Evolutionary conservation across 2,113 vertebrate genomes (phyloP), one percentile per base, ranked within the genome.

Genomic region (Cyanoderma ruficeps): DNA sequence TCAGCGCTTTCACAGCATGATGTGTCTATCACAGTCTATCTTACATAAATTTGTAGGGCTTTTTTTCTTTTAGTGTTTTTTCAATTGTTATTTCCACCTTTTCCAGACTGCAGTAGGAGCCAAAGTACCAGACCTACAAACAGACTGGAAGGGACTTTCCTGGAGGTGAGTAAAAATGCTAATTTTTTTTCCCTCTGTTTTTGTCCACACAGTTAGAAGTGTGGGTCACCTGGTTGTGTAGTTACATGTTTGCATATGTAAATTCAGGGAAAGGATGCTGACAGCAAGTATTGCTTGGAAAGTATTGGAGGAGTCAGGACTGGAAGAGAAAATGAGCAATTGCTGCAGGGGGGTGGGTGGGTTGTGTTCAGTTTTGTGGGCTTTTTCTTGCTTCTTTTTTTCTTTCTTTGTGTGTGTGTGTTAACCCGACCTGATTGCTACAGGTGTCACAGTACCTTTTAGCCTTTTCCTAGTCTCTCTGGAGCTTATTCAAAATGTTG

Each of bases 121-220:
- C 13, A 98, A 95, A 72, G 94, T 98, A 61, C 93, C 94, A 9
- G 71, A 98, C 69, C 57, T 97, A 3, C 15, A 16, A 24, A 98
- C 78, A 4, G 97, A 98, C 69, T 98, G 98, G 97, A 98, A 97
- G 87, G 99, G 99, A 9, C 97, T 99, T 37, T 98, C 99, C 13
- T 99, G 99, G 99, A 99, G 99, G 99, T 99, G 83, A 98, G 56
- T 99, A 83, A 98, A 81, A 79, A 70, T 31, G 11, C 30, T 86
- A 0, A 1, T 1, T 55, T 84, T 84, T 6, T 47, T 4, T 39
- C 35, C 33, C 27, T 67, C 41, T 67, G 2, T 11, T 70, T 83
- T 50, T 61, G 13, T 39, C 7, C 16, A 11, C 3, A 12, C 7
- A 57, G 18, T 49, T 85, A 49, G 23, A 87, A 33, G 8, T 15